phyloP scores from a whole-genome alignment of 2,797 vertebrate genomes.

The Buceros bicornis region DNA sequence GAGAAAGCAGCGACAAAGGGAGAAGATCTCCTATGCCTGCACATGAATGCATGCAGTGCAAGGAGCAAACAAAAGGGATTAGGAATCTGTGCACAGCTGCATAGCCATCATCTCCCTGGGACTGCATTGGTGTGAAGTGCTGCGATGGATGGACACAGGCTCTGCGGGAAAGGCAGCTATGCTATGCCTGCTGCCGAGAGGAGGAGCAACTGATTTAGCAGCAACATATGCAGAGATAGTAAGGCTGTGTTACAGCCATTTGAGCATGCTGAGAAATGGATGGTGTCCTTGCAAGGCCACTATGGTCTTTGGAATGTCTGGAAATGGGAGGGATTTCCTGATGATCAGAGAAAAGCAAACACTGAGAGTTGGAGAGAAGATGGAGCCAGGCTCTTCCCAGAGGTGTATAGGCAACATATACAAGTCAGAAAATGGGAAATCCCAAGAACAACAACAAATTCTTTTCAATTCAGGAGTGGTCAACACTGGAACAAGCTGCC shows the following conservation, averaged over 20 bases:
- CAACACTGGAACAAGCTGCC: not conserved
- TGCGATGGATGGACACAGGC: not conserved
- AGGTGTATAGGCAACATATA: not conserved
- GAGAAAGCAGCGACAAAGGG: not conserved
- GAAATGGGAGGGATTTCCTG: not conserved
- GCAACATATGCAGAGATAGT: not conserved
- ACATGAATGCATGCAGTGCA: not conserved
- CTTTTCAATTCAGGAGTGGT: rapidly evolving
- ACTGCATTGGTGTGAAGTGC: too few species aligned
- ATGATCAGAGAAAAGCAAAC: not conserved
- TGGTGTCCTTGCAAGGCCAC: not conserved
- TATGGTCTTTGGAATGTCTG: not conserved
- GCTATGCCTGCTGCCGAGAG: not conserved
- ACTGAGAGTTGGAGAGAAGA: not conserved
- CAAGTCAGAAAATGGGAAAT: not conserved
- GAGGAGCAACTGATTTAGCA: not conserved
- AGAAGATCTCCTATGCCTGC: not conserved
- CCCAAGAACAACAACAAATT: not conserved
- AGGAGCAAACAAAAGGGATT: not conserved
- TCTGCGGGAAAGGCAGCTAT: not conserved
- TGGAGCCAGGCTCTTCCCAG: not conserved
- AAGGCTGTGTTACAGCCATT: not conserved
- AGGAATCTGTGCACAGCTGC: not conserved
- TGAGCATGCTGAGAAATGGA: not conserved
- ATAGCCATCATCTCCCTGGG: not conserved